phyloP scores from a whole-genome alignment of 2,797 vertebrate species.

The Sebastes vulpes region DNA sequence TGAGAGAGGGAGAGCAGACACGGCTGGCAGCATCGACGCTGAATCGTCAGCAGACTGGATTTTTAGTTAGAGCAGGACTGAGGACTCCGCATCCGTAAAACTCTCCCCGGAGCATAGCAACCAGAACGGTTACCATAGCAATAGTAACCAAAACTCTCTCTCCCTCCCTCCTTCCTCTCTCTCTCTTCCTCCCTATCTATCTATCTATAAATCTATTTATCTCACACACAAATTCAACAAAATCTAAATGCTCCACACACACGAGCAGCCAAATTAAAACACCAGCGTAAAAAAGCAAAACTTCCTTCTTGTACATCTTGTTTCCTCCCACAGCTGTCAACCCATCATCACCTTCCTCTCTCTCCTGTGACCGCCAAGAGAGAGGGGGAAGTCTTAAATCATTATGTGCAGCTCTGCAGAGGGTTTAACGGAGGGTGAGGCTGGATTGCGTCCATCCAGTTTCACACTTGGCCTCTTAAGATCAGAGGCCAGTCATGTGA shows the following conservation, averaged over 20 bases:
- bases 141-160: conserved; percentile 47
- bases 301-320: neutral
- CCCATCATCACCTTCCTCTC: neutral
- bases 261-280: neutral
- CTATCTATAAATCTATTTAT: neutral
- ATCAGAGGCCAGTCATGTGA: neutral
- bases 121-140: conserved; percentile 66
- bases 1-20: neutral
- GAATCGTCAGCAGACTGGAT: conserved; percentile 11
- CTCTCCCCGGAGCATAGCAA: conserved; percentile 53
- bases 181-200: neutral
- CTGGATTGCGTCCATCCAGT: neutral
- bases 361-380: neutral
- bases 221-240: neutral
- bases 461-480: conserved; percentile 2
- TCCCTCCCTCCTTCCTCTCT: neutral
- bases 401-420: conserved; percentile 13
- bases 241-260: neutral
- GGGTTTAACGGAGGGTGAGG: neutral
- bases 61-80: conserved; percentile 16
- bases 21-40: neutral
- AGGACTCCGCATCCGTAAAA: conserved; percentile 39
- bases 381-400: neutral
- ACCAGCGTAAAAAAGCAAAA: neutral
- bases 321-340: neutral